Evolutionary conservation across 2,888 invertebrate genomes (phyloP).

Genomic region (Macrosiphum euphorbiae): DNA sequence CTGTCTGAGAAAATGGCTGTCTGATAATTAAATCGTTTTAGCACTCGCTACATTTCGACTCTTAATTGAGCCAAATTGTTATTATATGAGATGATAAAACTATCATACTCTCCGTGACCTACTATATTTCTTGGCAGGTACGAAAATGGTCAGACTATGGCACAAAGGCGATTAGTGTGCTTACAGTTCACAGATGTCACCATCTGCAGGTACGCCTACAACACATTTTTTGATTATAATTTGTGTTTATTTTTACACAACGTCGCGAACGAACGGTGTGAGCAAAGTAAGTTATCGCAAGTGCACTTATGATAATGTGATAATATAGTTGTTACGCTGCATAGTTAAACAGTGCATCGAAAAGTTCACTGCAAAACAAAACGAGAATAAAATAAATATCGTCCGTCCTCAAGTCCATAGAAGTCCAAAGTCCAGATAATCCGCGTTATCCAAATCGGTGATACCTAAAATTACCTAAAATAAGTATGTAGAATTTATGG

Average conservation of each 20-base stretch:
- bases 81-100: too few relatives aligned
- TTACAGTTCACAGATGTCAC: neutral
- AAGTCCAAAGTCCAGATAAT: too few relatives aligned
- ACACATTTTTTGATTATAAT: neutral
- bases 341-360: neutral
- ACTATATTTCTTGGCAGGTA: neutral
- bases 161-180: neutral
- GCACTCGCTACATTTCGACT: too few relatives aligned
- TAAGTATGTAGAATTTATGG: too few relatives aligned
- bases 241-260: neutral
- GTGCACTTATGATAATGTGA: neutral
- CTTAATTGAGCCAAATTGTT: too few relatives aligned
- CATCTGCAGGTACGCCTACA: neutral
- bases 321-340: neutral
- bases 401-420: neutral
- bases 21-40: too few relatives aligned
- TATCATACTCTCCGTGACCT: too few relatives aligned
- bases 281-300: neutral
- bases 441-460: too few relatives aligned
- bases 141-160: neutral
- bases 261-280: neutral
- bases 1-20: too few relatives aligned
- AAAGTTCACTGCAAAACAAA: neutral
- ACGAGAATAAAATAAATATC: neutral
- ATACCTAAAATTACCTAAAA: too few relatives aligned